A percentile compares a stretch with the other conserved stretches of the same genome.
Evolutionary conservation across 2,888 invertebrate species (phyloP).

Genomic region (Eupithecia vulgata): DNA sequence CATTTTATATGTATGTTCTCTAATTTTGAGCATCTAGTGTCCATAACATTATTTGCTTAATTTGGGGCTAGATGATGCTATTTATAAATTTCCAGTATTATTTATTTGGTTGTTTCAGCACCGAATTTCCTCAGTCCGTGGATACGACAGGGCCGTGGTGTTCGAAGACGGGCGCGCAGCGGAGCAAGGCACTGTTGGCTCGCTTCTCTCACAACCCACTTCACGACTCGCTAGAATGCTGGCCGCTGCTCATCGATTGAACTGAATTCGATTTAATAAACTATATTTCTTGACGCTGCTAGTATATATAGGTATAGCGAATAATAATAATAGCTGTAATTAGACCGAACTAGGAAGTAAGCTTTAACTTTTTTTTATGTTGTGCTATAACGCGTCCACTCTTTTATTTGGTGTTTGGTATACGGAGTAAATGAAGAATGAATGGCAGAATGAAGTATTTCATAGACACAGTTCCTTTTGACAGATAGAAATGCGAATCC

Average conservation of each 20-base stretch:
- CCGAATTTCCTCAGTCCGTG: conserved; percentile 88
- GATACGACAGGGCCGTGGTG: conserved; percentile 88
- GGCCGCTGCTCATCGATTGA: conserved; percentile 60
- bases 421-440: too few relatives aligned
- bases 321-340: neutral
- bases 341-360: neutral
- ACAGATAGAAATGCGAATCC: too few relatives aligned
- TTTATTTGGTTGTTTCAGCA: conserved; percentile 80
- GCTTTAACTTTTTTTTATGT: neutral
- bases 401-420: too few relatives aligned
- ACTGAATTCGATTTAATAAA: conserved; percentile 38
- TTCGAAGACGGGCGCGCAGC: conserved; percentile 87
- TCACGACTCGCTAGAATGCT: conserved; percentile 86
- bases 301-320: neutral
- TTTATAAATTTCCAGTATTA: neutral
- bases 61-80: neutral
- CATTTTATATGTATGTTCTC: neutral
- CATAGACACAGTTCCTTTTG: too few relatives aligned
- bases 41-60: neutral
- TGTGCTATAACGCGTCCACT: neutral
- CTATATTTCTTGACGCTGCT: neutral
- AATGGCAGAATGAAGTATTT: too few relatives aligned
- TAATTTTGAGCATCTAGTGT: neutral
- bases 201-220: conserved; percentile 81
- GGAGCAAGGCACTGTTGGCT: conserved; percentile 86